A percentile compares a stretch with the other conserved stretches of the same genome.
phyloP scores from a whole-genome alignment of 2,888 invertebrate genomes.

The Rhogogaster chlorosoma region DNA sequence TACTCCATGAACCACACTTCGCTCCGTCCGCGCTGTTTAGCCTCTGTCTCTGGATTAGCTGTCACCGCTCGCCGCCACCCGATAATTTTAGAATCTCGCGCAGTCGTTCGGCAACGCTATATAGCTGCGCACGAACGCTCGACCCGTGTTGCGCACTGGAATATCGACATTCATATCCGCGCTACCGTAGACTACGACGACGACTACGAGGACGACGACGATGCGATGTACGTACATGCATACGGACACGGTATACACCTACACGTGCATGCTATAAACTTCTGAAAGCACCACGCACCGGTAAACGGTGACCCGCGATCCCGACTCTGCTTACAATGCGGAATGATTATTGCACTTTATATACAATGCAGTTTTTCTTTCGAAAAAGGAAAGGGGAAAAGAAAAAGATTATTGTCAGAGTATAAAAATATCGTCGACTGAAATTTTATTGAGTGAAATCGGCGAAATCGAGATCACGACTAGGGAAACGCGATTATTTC shows the following conservation, averaged over 20 bases:
- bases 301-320: slow-evolving; percentile 17
- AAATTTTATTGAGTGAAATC: not conserved
- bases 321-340: not conserved
- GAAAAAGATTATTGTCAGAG: not conserved
- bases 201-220: not conserved
- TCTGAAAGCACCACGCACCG: slow-evolving; percentile 15
- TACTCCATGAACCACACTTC: slow-evolving; percentile 21
- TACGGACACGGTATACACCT: not conserved
- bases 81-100: slow-evolving; percentile 75
- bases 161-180: slow-evolving; percentile 71
- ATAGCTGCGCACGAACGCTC: slow-evolving; percentile 68
- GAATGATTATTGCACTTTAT: not conserved
- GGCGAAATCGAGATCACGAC: not conserved
- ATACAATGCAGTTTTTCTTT: not conserved
- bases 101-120: slow-evolving; percentile 64
- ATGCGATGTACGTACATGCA: not conserved
- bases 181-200: not conserved
- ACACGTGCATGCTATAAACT: not conserved
- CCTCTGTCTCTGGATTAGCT: slow-evolving; percentile 61
- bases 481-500: not conserved
- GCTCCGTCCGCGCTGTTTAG: slow-evolving; percentile 49
- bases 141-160: slow-evolving; percentile 74
- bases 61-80: slow-evolving; percentile 62
- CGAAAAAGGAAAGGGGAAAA: not conserved
- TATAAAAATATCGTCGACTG: not conserved